phyloP scores from a whole-genome alignment of 2,113 vertebrate species.

The Neopipo cinnamomea region DNA sequence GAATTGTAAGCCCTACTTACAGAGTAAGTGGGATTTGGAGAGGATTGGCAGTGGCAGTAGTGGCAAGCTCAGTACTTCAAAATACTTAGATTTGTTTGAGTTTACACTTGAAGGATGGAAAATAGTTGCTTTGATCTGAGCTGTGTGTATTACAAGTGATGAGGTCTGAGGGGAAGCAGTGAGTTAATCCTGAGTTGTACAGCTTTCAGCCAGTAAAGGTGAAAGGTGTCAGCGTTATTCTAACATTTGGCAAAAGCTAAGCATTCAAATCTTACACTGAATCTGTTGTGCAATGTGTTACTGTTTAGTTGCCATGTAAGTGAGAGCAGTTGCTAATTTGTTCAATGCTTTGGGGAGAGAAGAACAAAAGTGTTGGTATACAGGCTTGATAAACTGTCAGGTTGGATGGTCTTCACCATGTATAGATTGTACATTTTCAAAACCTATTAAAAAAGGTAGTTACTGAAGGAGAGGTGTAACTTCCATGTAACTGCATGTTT shows the following conservation, averaged over 20 bases:
- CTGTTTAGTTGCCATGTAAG: neutral
- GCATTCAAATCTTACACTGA: neutral
- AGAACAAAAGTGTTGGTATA: neutral
- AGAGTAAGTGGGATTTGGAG: neutral
- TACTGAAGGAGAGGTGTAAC: neutral
- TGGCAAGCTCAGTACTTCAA: neutral
- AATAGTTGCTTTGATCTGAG: neutral
- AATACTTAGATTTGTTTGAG: neutral
- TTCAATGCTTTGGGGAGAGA: neutral
- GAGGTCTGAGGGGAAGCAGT: neutral
- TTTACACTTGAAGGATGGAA: neutral
- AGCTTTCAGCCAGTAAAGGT: neutral
- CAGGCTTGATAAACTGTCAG: neutral
- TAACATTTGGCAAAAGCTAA: neutral
- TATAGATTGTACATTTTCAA: neutral
- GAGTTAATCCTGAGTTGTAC: neutral
- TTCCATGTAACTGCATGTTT: neutral
- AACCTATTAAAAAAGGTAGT: neutral
- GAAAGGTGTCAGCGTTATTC: neutral
- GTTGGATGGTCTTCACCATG: fast-evolving
- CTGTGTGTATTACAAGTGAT: neutral
- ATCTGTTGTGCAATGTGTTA: neutral
- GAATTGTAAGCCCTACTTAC: neutral
- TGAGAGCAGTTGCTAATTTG: neutral
- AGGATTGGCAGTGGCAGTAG: neutral